phyloP scores from a whole-genome alignment of 2,113 vertebrate species.

The Baryphthengus martii region DNA sequence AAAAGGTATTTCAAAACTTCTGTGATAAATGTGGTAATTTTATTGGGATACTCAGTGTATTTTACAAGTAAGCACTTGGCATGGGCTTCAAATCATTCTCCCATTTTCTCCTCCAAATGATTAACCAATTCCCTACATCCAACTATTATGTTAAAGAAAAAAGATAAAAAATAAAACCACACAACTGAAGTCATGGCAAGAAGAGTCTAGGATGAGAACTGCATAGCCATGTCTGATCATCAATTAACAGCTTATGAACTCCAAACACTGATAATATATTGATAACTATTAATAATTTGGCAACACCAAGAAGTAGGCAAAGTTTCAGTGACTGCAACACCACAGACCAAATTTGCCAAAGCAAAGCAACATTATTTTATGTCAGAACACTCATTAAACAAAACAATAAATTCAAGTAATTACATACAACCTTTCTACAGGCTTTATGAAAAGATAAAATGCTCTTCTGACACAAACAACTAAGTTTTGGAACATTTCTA shows the following conservation, averaged over 20 bases:
- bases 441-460: background rate
- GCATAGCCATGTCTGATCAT: background rate
- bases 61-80: slow-evolving; percentile 15
- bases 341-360: background rate
- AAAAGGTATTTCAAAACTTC: slow-evolving; percentile 62
- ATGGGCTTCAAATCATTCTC: background rate
- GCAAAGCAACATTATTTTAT: background rate
- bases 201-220: background rate
- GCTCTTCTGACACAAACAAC: background rate
- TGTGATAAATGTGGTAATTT: slow-evolving; percentile 52
- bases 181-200: background rate
- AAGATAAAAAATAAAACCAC: background rate
- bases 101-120: background rate
- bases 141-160: background rate
- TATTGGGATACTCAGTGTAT: slow-evolving; percentile 30
- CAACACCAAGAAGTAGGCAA: background rate
- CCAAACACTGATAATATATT: background rate
- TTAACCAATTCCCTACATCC: background rate
- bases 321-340: background rate
- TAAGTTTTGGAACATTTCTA: background rate
- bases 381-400: background rate
- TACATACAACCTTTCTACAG: background rate
- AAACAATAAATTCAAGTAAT: background rate
- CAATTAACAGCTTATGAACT: background rate
- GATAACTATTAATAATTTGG: background rate